Conservation (phyloP, 2,888 invertebrate genomes). For the Leptinotarsa juncta region DNA sequence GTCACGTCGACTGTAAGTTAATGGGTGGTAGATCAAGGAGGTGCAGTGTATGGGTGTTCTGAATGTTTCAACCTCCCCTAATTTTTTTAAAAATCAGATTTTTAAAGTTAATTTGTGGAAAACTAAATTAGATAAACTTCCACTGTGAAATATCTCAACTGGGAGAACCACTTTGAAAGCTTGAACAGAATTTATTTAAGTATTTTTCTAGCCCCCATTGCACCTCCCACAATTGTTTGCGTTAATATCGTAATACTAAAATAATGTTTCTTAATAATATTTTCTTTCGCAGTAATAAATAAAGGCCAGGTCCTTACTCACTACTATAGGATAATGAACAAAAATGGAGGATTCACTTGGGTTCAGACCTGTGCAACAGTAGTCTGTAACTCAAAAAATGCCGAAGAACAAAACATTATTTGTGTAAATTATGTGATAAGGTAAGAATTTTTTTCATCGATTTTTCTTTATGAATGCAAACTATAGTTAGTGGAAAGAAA, state of each 20-base stretch:
- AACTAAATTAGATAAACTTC: no score
- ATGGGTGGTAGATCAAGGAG: conserved; percentile 4
- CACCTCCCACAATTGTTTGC: not conserved
- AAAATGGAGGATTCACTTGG: conserved; percentile 96
- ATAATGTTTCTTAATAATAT: conserved; percentile 21
- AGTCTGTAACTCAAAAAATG: conserved; percentile 94
- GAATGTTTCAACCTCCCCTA: no score
- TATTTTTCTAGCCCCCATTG: not conserved
- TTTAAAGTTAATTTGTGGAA: no score
- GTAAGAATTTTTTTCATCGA: conserved; percentile 67
- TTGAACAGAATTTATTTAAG: not conserved
- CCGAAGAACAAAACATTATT: conserved; percentile 96
- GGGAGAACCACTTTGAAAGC: not conserved
- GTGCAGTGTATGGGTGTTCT: not conserved
- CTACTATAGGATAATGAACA: conserved; percentile 96
- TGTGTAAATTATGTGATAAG: conserved; percentile 98
- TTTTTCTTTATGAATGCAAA: not conserved
- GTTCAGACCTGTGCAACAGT: conserved; percentile 97
- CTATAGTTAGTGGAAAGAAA: no score
- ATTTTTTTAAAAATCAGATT: no score
- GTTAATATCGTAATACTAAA: not conserved
- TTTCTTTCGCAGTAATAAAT: conserved; percentile 82
- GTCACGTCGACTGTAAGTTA: conserved; percentile 93
- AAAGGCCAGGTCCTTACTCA: conserved; percentile 97
- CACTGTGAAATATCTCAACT: no score